Evolutionary conservation across 2,888 invertebrate genomes (phyloP), one percentile per base, ranked within the genome.

Genomic region (Myopa tessellatipennis): DNA sequence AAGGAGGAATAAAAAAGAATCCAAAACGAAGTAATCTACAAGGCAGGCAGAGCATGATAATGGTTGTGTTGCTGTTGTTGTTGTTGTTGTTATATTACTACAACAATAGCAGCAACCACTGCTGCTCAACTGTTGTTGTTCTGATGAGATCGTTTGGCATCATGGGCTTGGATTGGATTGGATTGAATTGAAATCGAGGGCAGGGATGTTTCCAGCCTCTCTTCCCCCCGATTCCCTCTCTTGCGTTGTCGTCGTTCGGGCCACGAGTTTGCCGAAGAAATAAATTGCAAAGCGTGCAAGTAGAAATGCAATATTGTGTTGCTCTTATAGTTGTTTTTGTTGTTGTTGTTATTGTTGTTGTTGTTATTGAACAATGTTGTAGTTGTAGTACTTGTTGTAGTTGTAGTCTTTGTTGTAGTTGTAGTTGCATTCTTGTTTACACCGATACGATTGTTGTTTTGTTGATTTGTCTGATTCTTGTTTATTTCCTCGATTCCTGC

Each of bases 241-340:
- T 45, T 10, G 1, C 0, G 3, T 3, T 1, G 7, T 45, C 10
- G 45, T 45, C 45, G 45, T 45, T 45, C 45, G 10, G 45, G 6
- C 45, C 7, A 6, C 10, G 7, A 45, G 45, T 45, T 45, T 45
- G 14, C 10, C 7, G 18, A 73, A 50, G 61, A 65, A 26, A 52
- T 63, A 79, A 79, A 76, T 77, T 76, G 77, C 77, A 69, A 78
- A 76, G 79, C 77, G 76, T 74, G 68, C 74, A 76, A 71, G 74
- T 74, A 63, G 76, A 79, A 79, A 68, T 78, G 78, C 79, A 79
- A 77, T 79, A 77, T 78, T 74, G 76, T 74, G 79, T 74, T 73
- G 65, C 18, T 58, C 58, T 60, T 40, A 50, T 34, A 12, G 34
- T n/a, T 34, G 7, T 65, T 40, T n/a, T 76, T 61, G 65, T 77